Conservation (phyloP, 2,888 invertebrate species). For the Stenodema calcarata region DNA sequence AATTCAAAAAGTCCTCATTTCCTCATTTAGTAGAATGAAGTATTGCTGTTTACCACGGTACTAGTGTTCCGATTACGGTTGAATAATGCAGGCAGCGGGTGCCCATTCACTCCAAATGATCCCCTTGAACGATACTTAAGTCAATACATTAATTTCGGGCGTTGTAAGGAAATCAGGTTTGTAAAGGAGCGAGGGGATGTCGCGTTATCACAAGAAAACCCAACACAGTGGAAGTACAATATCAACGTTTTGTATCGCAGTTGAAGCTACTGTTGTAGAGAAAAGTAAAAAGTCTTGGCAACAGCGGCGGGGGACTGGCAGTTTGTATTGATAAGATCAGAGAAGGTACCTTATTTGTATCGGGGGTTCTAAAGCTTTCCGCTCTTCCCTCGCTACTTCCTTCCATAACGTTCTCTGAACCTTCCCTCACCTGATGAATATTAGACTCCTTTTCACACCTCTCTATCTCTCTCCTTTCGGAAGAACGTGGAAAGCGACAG, state of each 20-base stretch:
- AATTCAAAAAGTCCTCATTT: too few relatives aligned
- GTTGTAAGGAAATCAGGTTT: not conserved
- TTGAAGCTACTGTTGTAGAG: not conserved
- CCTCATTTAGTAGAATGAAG: too few relatives aligned
- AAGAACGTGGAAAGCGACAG: not conserved
- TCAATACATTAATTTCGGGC: too few relatives aligned
- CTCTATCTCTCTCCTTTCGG: not conserved
- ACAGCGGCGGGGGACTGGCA: not conserved
- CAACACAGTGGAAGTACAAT: not conserved
- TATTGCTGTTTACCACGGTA: too few relatives aligned
- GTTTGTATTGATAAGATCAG: constrained; percentile 13
- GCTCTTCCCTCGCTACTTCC: not conserved
- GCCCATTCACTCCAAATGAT: too few relatives aligned
- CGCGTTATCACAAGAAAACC: not conserved
- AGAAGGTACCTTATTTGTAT: constrained; percentile 1
- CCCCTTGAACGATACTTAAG: too few relatives aligned
- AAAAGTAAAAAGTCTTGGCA: not conserved
- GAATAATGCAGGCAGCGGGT: too few relatives aligned
- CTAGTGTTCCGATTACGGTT: too few relatives aligned
- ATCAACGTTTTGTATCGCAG: not conserved
- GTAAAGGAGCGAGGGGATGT: not conserved
- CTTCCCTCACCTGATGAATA: not conserved
- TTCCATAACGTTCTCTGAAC: not conserved
- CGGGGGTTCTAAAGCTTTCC: constrained; percentile 1
- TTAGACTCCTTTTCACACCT: not conserved